Base-by-base conservation (phyloP, 2,888 invertebrate species). In the Acronicta leporina region DNA sequence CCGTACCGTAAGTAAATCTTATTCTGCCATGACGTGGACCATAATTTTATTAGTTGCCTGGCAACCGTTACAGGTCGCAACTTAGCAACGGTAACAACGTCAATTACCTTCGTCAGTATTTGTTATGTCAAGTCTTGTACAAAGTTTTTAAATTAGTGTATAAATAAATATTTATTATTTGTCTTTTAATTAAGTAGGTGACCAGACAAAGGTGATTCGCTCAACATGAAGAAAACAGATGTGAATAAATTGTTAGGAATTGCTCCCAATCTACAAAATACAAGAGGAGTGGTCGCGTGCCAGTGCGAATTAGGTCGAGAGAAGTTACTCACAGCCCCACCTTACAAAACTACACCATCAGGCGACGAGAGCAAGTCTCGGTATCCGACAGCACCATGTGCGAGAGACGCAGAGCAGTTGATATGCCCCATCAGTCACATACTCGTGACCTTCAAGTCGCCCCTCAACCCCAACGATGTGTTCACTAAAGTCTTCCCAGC, bases 221-320 rank as follows among this genome's bases (percentile, higher is more conserved):
- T 43, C 68, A 52, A n/a, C 33, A 70, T 70, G 70, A 70, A 58
- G 65, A 71, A 59, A 48, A 86, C 88, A 85, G 82, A 88, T 62
- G 55, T 58, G 8, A 71, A 67, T 27, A 79, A 71, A 69, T 83
- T 83, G 15, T 73, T 90, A 74, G 86, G 83, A 35, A 91, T 92
- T 61, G 68, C 86, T 25, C 87, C 88, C 51, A 82, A 83, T 56
- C 72, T 84, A 11, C 85, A 87, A 13, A 83, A 84, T 68, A 25
- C 80, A n/a, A 88, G 77, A 65, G 88, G 74, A 67, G 87, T 84
- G 47, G 83, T 82, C 25, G 84, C 84, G 57, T 93, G 93, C 68
- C 94, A 94, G 67, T 94, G 94, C 63, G 92, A 92, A 71, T 68
- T 94, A 68, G 94, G 94, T 61, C 90, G 92, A 62, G 92, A 94